Evolutionary conservation across 2,797 vertebrate species (phyloP), one percentile per base, ranked within the genome.

Genomic region (Pelobates cultripes): DNA sequence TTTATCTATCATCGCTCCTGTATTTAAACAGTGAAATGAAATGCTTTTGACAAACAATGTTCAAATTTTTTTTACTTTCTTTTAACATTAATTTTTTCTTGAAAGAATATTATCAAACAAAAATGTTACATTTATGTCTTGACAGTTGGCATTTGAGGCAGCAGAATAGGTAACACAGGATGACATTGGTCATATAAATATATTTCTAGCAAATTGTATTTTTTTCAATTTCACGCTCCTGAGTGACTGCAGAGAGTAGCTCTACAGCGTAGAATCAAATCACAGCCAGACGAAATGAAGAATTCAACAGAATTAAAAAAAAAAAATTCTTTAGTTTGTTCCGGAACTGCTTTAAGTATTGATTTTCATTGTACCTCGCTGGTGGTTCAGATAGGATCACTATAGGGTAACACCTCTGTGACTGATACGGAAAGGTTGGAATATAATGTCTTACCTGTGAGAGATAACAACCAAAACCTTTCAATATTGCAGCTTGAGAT

Each of bases 171-270:
- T 51, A 51, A 57, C 8, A 57, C 61, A 64, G 28, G n/a, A 4
- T 61, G 57, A 40, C 61, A 64, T 28, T 14, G 61, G 12, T 64
- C 61, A 28, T n/a, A 40, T 64, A 64, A 64, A 64, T n/a, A 64
- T 14, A 0, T 64, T 7, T 44, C 28, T n/a, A 40, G 43, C 44
- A 71, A 51, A 17, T 40, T 47, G 15, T 51, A 47, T 7, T 4
- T 71, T 28, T 71, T 71, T 53, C 70, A 71, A 71, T 71, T 71
- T 51, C 70, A 71, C 45, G 70, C 15, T 71, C 51, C 15, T 51
- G 70, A 64, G 61, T 64, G 61, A 14, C n/a, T 64, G 61, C n/a
- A 4, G 13, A 64, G 61, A 64, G 61, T 70, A 43, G 8, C 43
- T 70, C 41, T 9, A 70, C 9, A 70, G 43, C 14, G 4, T 15